phyloP scores from a whole-genome alignment of 1,140 invertebrate species.

The Dendrolimus punctatus region DNA sequence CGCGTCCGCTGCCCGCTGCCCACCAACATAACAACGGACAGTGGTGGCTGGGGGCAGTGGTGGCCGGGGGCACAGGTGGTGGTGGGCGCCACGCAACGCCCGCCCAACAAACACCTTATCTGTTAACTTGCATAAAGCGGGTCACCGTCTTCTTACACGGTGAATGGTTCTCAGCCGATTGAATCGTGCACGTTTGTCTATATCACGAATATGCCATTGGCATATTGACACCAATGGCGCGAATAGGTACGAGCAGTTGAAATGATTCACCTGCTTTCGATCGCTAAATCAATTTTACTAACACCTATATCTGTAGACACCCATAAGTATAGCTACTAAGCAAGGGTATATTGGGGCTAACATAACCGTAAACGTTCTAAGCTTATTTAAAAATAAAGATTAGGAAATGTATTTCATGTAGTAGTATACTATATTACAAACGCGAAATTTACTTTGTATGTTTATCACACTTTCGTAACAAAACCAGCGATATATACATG shows the following conservation, averaged over 20 bases:
- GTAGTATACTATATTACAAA: too few relatives aligned
- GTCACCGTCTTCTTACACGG: slow-evolving; percentile 32
- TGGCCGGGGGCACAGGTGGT: too few relatives aligned
- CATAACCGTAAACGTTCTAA: too few relatives aligned
- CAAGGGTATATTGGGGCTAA: neutral
- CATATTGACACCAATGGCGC: slow-evolving; percentile 2
- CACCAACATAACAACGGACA: slow-evolving; percentile 29
- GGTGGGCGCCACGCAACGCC: slow-evolving; percentile 36
- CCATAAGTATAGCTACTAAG: neutral
- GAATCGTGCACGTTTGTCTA: neutral
- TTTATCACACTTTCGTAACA: too few relatives aligned
- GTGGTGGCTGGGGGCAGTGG: slow-evolving; percentile 23
- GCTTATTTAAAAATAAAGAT: too few relatives aligned
- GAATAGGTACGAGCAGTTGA: too few relatives aligned
- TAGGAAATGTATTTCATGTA: too few relatives aligned
- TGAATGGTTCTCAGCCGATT: slow-evolving; percentile 8
- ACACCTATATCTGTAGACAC: neutral
- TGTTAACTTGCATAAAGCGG: slow-evolving; percentile 49
- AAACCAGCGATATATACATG: too few relatives aligned
- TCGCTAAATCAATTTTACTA: too few relatives aligned
- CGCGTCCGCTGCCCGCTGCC: slow-evolving; percentile 32
- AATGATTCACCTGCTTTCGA: too few relatives aligned
- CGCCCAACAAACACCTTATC: slow-evolving; percentile 32
- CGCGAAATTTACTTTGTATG: too few relatives aligned
- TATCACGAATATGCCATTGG: slow-evolving; percentile 8